Base-by-base conservation (phyloP, 2,888 invertebrate species). In the Agriotes lineatus region DNA sequence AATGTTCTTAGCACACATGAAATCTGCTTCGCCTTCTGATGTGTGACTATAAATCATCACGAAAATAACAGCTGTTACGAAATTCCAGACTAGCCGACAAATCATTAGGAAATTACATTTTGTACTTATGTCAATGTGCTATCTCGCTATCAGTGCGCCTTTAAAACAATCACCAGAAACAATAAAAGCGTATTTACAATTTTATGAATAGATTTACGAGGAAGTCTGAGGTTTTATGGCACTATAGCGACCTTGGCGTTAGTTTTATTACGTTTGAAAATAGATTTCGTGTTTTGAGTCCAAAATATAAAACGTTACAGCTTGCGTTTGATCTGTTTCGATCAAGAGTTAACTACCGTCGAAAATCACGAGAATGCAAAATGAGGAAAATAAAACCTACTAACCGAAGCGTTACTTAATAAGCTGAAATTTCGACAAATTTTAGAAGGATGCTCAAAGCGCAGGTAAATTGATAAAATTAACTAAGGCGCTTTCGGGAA, bases 261-360 rank as follows among this genome's bases (percentile, higher is more conserved):
- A 48, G 60, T 48, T 48, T 60, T 60, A 60, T 48, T 60, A 19
- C 33, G 35, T 44, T 37, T 30, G 52, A 60, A 60, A 60, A 60
- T 60, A 60, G 45, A 48, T 48, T 60, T 60, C 60, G 60, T 60
- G 48, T 48, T 60, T 48, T 19, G 60, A 60, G 60, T 45, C 48
- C 16, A 33, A 52, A 52, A 52, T 52, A 33, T 52, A 52, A 52
- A 52, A 33, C 18, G 52, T 52, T 48, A 48, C 22, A 48, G 12
- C 52, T 16, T 16, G 52, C 52, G 2, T 16, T 18, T 33, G 16
- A 52, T 52, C 12, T 42, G 12, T 48, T 48, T 48, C 48, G 48
- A 48, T 48, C 48, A 22, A 48, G 22, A 22, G 12, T 19, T 48
- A 48, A 48, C 12, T 48, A 45, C n/a, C 14, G 12, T 39, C 14